Conservation (phyloP, 2,888 invertebrate species). For the Zaprionus bogoriensis region DNA sequence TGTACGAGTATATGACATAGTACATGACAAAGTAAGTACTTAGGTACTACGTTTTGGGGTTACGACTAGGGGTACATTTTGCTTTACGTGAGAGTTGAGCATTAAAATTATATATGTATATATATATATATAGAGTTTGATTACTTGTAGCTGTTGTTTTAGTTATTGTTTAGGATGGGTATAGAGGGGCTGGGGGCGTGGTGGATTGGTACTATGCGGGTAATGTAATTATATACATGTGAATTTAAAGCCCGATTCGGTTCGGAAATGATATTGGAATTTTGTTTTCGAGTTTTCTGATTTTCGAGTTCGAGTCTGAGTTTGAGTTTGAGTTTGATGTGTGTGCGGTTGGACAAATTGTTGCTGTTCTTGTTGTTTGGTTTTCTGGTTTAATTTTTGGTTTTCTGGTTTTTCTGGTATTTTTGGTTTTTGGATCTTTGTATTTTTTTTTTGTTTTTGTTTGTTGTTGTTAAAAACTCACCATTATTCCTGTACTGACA, state of each 20-base stretch:
- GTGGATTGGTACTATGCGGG: constrained; percentile 11
- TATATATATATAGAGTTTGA: constrained; percentile 24
- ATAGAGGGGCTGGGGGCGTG: not conserved
- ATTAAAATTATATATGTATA: constrained; percentile 5
- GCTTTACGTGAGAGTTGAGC: constrained; percentile 27
- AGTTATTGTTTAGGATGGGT: no score
- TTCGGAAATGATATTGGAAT: constrained; percentile 3
- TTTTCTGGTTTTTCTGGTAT: constrained; percentile 6
- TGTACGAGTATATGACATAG: constrained; percentile 29
- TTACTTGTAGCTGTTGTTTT: constrained; percentile 31
- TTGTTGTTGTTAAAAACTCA: constrained; percentile 86
- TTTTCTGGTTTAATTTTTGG: constrained; percentile 6
- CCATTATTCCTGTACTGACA: constrained; percentile 99
- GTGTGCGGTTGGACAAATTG: constrained; percentile 37
- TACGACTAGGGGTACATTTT: constrained; percentile 28
- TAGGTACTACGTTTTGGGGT: constrained; percentile 16
- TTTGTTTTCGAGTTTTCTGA: constrained; percentile 4
- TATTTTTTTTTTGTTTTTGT: constrained; percentile 30
- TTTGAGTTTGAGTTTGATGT: constrained; percentile 23
- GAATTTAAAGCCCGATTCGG: not conserved
- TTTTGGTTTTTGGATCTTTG: constrained; percentile 3
- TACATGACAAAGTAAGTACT: constrained; percentile 38
- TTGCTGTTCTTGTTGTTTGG: constrained; percentile 13
- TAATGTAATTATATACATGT: constrained; percentile 3
- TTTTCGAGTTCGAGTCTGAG: no score